These are phyloP conservation scores for Noctua janthina DNA, from an alignment of 2,888 invertebrate genomes.

Conservation along the genomic window DNA sequence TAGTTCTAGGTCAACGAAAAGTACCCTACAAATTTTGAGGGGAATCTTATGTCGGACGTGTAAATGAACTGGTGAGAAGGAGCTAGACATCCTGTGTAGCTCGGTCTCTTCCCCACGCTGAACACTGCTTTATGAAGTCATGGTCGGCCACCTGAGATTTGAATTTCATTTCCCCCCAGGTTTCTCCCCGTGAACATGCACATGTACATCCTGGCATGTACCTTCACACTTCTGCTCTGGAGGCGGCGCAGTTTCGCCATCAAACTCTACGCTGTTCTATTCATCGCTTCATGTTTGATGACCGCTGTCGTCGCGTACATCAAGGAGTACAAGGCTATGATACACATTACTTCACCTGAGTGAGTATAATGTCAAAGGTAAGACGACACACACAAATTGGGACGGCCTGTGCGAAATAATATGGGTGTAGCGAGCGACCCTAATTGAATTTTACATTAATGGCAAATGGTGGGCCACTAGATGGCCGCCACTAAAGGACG, in stretches of 20 bases:
- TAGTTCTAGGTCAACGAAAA: too few relatives aligned
- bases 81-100: too few relatives aligned
- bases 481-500: too few relatives aligned
- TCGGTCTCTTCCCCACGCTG: background rate
- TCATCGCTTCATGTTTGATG: slow-evolving; percentile 46
- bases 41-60: too few relatives aligned
- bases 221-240: slow-evolving; percentile 60
- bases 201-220: slow-evolving; percentile 62
- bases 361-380: slow-evolving; percentile 47
- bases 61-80: too few relatives aligned
- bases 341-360: slow-evolving; percentile 59
- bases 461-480: too few relatives aligned
- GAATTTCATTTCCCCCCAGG: slow-evolving; percentile 45
- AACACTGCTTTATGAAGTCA: background rate
- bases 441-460: too few relatives aligned
- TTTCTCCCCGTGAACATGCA: slow-evolving; percentile 67
- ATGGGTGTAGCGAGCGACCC: too few relatives aligned
- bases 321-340: slow-evolving; percentile 49
- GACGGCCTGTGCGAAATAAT: too few relatives aligned
- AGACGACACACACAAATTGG: background rate
- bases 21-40: too few relatives aligned
- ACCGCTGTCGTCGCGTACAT: slow-evolving; percentile 51
- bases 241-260: slow-evolving; percentile 55
- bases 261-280: slow-evolving; percentile 48
- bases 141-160: background rate